phyloP scores from a whole-genome alignment of 2,888 invertebrate genomes.

The Cancer borealis region DNA sequence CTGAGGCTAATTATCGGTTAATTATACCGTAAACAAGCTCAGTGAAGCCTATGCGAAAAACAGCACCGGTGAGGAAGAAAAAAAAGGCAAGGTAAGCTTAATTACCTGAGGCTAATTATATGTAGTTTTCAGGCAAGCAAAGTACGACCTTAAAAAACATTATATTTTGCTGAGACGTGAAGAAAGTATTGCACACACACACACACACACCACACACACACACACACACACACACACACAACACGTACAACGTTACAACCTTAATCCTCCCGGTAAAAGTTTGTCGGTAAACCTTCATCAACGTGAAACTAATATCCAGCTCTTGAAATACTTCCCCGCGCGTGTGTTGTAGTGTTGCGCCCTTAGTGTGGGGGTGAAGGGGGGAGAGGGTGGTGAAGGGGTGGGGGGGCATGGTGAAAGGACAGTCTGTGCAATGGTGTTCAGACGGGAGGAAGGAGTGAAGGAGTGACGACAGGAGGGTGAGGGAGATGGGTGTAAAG shows the following conservation, averaged over 20 bases:
- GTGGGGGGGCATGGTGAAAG: no score
- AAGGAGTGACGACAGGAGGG: no score
- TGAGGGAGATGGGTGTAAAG: no score
- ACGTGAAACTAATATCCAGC: not conserved
- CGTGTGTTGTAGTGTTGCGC: not conserved
- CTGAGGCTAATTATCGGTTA: not conserved
- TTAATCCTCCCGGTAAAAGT: not conserved
- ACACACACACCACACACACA: not conserved
- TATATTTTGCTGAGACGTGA: no score
- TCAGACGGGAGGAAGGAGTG: no score
- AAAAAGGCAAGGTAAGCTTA: not conserved
- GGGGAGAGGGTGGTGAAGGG: no score
- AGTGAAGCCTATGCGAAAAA: not conserved
- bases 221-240: conserved; percentile 5
- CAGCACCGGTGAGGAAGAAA: not conserved
- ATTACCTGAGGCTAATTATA: conserved; percentile 6
- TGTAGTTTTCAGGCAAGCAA: not conserved
- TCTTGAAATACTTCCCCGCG: not conserved
- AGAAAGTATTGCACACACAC: not conserved
- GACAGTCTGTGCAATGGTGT: no score
- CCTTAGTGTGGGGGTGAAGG: no score
- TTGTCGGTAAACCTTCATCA: not conserved
- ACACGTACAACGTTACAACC: not conserved
- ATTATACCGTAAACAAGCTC: conserved; percentile 31
- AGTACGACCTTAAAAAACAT: not conserved